Evolutionary conservation across 1,140 invertebrate species (phyloP).

Genomic region (Drosophila pallidifrons): DNA sequence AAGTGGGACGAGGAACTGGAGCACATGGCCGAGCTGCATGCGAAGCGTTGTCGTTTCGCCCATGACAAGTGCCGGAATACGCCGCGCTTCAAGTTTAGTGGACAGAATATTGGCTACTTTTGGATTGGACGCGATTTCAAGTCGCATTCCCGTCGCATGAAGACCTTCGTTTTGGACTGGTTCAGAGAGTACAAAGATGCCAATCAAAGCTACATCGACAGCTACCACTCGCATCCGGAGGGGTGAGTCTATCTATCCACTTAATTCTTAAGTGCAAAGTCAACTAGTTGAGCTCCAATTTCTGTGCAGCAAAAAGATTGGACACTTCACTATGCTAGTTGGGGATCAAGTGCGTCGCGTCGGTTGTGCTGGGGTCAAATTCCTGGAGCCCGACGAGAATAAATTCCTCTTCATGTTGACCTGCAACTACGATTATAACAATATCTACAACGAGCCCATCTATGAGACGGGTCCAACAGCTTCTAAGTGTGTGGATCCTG

Average conservation of each 20-base stretch:
- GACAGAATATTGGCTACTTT: conserved; percentile 80
- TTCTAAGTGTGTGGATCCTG: conserved; percentile 59
- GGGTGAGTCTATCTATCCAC: conserved; percentile 43
- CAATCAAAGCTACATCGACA: conserved; percentile 73
- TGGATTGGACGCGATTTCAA: conserved; percentile 78
- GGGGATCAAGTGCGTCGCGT: conserved; percentile 71
- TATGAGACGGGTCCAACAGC: conserved; percentile 64
- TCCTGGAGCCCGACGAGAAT: conserved; percentile 38
- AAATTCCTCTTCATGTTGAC: conserved; percentile 70
- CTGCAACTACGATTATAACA: conserved; percentile 80
- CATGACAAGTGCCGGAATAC: conserved; percentile 81
- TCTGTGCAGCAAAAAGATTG: conserved; percentile 68
- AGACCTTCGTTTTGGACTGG: conserved; percentile 77
- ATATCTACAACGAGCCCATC: conserved; percentile 66
- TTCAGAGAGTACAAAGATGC: conserved; percentile 75
- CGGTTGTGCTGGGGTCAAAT: conserved; percentile 74
- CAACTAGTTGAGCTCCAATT: neutral
- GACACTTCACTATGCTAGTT: conserved; percentile 74
- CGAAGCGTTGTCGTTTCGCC: conserved; percentile 67
- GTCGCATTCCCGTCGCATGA: conserved; percentile 77
- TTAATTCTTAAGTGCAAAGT: too few species aligned
- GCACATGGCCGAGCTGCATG: conserved; percentile 71
- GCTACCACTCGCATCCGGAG: conserved; percentile 67
- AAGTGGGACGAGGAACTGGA: conserved; percentile 79
- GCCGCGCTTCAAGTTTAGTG: conserved; percentile 58